Evolutionary conservation across 2,888 invertebrate genomes (phyloP).

Genomic region (Tiphia femorata): DNA sequence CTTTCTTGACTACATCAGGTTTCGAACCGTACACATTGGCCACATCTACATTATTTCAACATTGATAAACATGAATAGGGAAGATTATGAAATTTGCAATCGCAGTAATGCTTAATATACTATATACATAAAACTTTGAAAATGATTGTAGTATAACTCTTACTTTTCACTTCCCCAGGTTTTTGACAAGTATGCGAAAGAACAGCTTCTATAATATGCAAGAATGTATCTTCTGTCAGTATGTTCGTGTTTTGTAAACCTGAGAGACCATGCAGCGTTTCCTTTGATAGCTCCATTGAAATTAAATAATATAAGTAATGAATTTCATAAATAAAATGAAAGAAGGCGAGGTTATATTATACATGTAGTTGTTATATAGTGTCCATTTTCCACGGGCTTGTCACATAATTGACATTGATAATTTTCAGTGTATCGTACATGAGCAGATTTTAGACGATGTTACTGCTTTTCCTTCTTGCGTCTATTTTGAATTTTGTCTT

Average conservation of each 20-base stretch:
- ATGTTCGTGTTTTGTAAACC: slow-evolving; percentile 46
- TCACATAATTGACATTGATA: no score
- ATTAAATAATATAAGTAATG: no score
- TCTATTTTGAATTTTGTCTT: no score
- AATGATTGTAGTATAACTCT: slow-evolving; percentile 13
- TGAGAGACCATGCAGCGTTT: slow-evolving; percentile 40
- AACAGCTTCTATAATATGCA: slow-evolving; percentile 47
- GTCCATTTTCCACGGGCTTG: no score
- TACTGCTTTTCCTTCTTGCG: no score
- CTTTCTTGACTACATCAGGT: slow-evolving; percentile 52
- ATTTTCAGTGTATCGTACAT: no score
- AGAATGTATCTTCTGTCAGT: slow-evolving; percentile 51
- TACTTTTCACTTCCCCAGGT: slow-evolving; percentile 47
- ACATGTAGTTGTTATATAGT: no score
- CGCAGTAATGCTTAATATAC: not conserved
- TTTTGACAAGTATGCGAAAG: slow-evolving; percentile 43
- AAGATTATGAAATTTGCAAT: not conserved
- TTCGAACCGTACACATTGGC: slow-evolving; percentile 50
- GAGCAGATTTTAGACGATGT: no score
- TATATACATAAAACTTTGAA: not conserved
- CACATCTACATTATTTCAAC: slow-evolving; percentile 37
- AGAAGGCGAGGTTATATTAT: no score
- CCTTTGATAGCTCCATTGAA: slow-evolving; percentile 54
- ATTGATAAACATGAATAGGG: not conserved
- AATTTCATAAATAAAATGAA: no score